Evolutionary conservation across 1,140 invertebrate species (phyloP).

Genomic region (Caenorhabditis brenneri): DNA sequence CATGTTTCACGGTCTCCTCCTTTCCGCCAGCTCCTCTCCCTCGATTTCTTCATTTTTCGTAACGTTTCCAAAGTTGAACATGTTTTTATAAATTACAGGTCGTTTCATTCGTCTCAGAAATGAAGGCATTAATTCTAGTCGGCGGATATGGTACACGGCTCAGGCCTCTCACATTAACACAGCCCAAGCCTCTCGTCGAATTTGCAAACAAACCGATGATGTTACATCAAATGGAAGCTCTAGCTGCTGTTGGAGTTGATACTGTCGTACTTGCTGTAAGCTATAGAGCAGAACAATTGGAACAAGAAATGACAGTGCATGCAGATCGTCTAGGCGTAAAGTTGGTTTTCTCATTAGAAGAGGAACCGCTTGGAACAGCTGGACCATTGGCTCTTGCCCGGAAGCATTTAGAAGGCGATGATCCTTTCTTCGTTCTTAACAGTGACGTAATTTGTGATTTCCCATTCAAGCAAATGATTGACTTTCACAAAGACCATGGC

Average conservation of each 20-base stretch:
- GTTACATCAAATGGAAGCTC: conserved; percentile 83
- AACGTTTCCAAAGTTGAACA: no score
- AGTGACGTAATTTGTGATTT: conserved; percentile 99
- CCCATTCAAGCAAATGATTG: conserved; percentile 91
- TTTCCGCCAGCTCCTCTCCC: neutral
- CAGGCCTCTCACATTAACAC: conserved; percentile 89
- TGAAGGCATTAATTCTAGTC: conserved; percentile 94
- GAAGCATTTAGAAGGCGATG: conserved; percentile 77
- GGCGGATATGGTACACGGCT: conserved; percentile 97
- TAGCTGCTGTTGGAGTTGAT: conserved; percentile 81
- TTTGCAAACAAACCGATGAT: conserved; percentile 99
- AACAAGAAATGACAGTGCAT: conserved; percentile 85
- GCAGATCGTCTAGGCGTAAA: conserved; percentile 78
- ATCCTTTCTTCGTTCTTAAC: conserved; percentile 97
- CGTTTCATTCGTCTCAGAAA: conserved; percentile 69
- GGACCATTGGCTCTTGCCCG: conserved; percentile 90
- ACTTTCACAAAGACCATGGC: conserved; percentile 90
- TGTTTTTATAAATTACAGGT: no score
- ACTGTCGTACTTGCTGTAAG: conserved; percentile 88
- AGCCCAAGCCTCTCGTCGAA: conserved; percentile 96
- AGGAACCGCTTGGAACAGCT: conserved; percentile 96
- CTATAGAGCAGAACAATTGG: conserved; percentile 96
- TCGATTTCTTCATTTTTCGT: neutral
- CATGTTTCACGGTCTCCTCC: neutral
- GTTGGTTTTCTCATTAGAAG: conserved; percentile 85